phyloP scores from a whole-genome alignment of 2,113 vertebrate genomes.

The Callochromis pleurospilus region DNA sequence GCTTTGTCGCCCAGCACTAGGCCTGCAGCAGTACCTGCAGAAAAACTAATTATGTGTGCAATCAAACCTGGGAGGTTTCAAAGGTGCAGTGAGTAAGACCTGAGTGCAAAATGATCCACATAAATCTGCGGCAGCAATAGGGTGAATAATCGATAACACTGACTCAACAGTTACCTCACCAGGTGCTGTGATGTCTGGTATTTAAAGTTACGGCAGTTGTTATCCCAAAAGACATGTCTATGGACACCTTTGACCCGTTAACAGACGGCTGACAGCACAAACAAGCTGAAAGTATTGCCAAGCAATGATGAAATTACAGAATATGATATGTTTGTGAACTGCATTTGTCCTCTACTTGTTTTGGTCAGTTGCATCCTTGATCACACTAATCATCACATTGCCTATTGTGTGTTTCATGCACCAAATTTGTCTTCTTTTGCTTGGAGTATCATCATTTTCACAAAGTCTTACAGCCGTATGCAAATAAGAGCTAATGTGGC shows the following conservation, averaged over 20 bases:
- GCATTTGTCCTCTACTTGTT: not conserved
- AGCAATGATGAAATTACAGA: not conserved
- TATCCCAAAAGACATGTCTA: not conserved
- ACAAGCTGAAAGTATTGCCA: not conserved
- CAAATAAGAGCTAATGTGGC: not conserved
- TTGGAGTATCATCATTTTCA: not conserved
- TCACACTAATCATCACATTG: not conserved
- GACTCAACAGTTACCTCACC: not conserved
- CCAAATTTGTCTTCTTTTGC: not conserved
- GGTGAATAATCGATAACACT: slow-evolving; percentile 1
- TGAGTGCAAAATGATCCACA: not conserved
- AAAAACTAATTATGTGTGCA: slow-evolving; percentile 28
- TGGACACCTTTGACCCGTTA: not conserved
- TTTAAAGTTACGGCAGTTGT: not conserved
- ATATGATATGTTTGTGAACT: not conserved
- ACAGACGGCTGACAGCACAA: not conserved
- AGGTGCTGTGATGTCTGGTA: not conserved
- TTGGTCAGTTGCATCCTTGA: not conserved
- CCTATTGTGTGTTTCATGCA: not conserved
- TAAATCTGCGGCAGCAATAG: slow-evolving; percentile 13
- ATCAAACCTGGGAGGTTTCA: slow-evolving; percentile 15
- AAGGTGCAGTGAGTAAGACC: not conserved
- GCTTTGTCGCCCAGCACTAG: not conserved
- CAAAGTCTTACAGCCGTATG: not conserved
- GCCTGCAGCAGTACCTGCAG: slow-evolving; percentile 11